phyloP scores from a whole-genome alignment of 2,113 vertebrate genomes.

The Megaceryle maxima region DNA sequence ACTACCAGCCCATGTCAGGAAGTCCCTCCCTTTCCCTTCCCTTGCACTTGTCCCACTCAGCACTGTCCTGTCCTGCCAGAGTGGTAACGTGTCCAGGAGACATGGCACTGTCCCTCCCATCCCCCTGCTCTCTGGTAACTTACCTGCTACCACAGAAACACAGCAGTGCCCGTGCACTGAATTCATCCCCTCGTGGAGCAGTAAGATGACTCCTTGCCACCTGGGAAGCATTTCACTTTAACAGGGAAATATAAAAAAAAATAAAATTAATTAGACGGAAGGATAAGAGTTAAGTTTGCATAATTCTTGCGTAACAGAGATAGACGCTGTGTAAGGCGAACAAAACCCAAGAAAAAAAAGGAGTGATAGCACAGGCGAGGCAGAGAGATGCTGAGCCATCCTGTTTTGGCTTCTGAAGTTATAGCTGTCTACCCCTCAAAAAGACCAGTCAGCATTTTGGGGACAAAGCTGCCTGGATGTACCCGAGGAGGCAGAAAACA shows the following conservation, averaged over 20 bases:
- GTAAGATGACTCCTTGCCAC: background rate
- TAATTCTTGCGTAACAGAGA: background rate
- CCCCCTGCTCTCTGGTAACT: background rate
- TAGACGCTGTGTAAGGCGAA: background rate
- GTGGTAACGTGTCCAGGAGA: background rate
- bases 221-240: background rate
- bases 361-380: accelerated
- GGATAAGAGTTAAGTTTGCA: background rate
- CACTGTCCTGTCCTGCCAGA: background rate
- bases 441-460: background rate
- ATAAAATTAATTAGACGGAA: background rate
- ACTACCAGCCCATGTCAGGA: background rate
- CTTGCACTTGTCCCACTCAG: background rate
- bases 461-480: background rate
- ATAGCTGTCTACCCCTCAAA: background rate
- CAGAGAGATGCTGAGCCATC: background rate
- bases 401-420: background rate
- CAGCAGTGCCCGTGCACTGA: accelerated
- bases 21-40: background rate
- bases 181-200: background rate
- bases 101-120: accelerated
- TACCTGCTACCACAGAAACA: background rate
- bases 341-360: background rate
- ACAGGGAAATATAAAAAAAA: background rate
- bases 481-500: background rate